Base-by-base conservation (phyloP, 1,140 invertebrate genomes). In the Drosophila arizonae region DNA sequence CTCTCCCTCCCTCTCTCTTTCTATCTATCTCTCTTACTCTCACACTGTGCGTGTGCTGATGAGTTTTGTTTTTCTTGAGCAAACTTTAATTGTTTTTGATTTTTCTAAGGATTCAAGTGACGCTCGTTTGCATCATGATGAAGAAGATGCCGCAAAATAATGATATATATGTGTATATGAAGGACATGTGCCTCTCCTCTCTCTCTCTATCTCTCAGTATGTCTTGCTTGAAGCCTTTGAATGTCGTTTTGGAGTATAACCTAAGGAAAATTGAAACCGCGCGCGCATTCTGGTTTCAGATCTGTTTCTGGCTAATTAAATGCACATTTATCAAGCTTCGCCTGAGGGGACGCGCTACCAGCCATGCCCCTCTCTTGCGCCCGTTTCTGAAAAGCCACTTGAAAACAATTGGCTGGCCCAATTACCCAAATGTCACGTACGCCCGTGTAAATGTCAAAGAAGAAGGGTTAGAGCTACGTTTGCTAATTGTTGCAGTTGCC, bases 71-170 rank as follows among this genome's bases (percentile, higher is more conserved):
- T 87, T 88, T 77, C 79, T 88, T 82, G 79, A 88, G 78, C 82
- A 87, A 87, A 87, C 82, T 87, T 87, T 82, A 87, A 87, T 87
- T 87, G 82, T 87, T 87, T 87, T 87, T 87, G 82, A 88, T 87
- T 87, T 87, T 88, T 60, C 54, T 87, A 87, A 87, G 82, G 82
- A 87, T 87, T 87, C 81, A 73, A 82, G 54, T 87, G 82, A 78
- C 82, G 78, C 76, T 79, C 69, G 55, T 77, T 85, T 76, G 70
- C 69, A n/a, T 8, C 33, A 36, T 39, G 10, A 39, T 39, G 36
- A 39, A 13, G 36, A 39, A 13, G 51, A 62, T 46, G 51, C 60
- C 41, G 46, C 28, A 24, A 24, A 24, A 24, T 30, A 26, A 26
- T 15, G 24, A 60, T 60, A 21, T 43, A 30, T 45, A 43, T 30